These are phyloP conservation scores for Sinelater perroti DNA, from an alignment of 2,888 invertebrate species.

Conservation along the genomic window DNA sequence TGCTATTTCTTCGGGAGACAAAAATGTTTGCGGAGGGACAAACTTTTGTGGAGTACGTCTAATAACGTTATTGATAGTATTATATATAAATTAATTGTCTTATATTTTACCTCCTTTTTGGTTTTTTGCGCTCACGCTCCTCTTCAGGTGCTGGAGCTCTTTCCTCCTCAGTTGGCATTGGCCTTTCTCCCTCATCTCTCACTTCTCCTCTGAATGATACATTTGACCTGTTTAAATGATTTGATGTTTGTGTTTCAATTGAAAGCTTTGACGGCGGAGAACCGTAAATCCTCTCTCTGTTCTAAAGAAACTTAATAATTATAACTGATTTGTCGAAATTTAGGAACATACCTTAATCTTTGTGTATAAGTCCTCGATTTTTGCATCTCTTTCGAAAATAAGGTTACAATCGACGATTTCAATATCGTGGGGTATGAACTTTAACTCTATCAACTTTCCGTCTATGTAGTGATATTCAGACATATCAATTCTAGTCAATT, in stretches of 20 bases:
- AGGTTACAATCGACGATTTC: conserved; percentile 70
- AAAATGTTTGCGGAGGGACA: conserved; percentile 34
- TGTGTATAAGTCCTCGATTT: conserved; percentile 54
- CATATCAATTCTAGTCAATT: conserved; percentile 66
- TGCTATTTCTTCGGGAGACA: conserved; percentile 46
- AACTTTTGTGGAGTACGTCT: background rate
- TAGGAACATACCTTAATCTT: conserved; percentile 46
- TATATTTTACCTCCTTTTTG: conserved; percentile 33
- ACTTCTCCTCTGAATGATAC: too few species aligned
- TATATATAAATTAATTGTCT: conserved; percentile 6
- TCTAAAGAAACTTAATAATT: too few species aligned
- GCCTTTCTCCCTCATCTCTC: too few species aligned
- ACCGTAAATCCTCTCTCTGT: background rate
- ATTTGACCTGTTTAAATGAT: too few species aligned
- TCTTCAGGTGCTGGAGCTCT: conserved; percentile 40
- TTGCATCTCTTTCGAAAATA: conserved; percentile 67
- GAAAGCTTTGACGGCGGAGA: background rate
- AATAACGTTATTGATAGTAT: background rate
- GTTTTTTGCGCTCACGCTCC: too few species aligned
- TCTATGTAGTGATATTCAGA: conserved; percentile 78
- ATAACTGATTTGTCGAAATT: too few species aligned
- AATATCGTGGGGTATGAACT: conserved; percentile 73
- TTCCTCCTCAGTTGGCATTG: background rate
- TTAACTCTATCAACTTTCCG: conserved; percentile 72
- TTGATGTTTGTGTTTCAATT: background rate